Evolutionary conservation across 2,888 invertebrate genomes (phyloP).

Genomic region (Drosophila rellima): DNA sequence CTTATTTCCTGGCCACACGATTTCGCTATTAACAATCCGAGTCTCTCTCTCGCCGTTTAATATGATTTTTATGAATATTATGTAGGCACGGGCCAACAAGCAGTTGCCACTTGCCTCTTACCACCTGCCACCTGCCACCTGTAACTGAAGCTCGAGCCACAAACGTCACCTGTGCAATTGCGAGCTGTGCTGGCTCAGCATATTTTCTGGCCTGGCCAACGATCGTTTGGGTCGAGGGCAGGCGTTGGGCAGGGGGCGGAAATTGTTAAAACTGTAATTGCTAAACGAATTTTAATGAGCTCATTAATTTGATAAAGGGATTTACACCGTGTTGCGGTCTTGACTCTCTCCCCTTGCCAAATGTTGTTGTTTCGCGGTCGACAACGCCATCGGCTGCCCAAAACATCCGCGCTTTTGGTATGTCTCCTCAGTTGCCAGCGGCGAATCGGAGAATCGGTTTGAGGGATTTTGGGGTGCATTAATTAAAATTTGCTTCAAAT

Average conservation of each 20-base stretch:
- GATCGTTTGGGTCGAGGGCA: slow-evolving; percentile 21
- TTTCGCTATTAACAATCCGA: slow-evolving; percentile 69
- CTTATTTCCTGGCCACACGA: slow-evolving; percentile 75
- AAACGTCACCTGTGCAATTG: slow-evolving; percentile 70
- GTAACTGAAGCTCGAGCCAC: slow-evolving; percentile 30
- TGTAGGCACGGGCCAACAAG: slow-evolving; percentile 27
- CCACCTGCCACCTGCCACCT: slow-evolving; percentile 24
- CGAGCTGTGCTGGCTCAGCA: slow-evolving; percentile 59
- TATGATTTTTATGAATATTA: slow-evolving; percentile 72
- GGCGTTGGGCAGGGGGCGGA: slow-evolving; percentile 49
- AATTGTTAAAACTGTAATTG: slow-evolving; percentile 83
- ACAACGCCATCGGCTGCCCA: slow-evolving; percentile 31
- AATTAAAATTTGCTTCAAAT: slow-evolving; percentile 80
- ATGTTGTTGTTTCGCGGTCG: slow-evolving; percentile 58
- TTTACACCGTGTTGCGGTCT: slow-evolving; percentile 80
- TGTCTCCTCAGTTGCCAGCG: slow-evolving; percentile 7
- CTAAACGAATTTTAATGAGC: slow-evolving; percentile 84
- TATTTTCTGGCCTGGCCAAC: slow-evolving; percentile 41
- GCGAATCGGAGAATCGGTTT: not conserved
- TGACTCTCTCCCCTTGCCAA: slow-evolving; percentile 51
- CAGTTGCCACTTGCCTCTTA: slow-evolving; percentile 26
- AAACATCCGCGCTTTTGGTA: slow-evolving; percentile 11
- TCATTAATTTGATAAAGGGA: slow-evolving; percentile 84
- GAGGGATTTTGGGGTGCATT: slow-evolving; percentile 42
- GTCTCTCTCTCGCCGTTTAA: slow-evolving; percentile 54